These are phyloP conservation scores for Lasioglossum figueresi DNA, from an alignment of 2,888 invertebrate genomes.

Conservation along the genomic window DNA sequence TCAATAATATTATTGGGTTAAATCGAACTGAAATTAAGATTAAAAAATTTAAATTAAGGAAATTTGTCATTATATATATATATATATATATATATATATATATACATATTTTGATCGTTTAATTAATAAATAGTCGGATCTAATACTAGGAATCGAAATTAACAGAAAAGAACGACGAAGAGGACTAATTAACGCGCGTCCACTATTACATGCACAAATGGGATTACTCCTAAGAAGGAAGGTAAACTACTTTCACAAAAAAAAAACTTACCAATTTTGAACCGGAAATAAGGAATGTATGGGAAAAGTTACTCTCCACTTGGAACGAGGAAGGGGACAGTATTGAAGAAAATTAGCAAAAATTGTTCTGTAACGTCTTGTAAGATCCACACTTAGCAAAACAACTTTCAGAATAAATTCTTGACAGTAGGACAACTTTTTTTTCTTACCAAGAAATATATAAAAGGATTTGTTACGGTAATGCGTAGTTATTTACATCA, in stretches of 20 bases:
- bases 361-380: background rate
- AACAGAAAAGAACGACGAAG: background rate
- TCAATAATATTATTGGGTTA: background rate
- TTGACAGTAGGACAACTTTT: background rate
- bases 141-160: background rate
- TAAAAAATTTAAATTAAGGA: no score
- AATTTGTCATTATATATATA: background rate
- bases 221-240: background rate
- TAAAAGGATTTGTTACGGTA: background rate
- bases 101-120: background rate
- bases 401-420: background rate
- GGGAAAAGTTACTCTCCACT: background rate
- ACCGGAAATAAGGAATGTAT: background rate
- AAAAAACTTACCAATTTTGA: background rate
- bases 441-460: background rate
- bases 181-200: background rate
- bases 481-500: background rate
- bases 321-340: background rate
- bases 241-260: background rate
- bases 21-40: background rate
- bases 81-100: background rate
- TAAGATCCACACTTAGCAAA: background rate
- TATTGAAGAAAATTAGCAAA: background rate
- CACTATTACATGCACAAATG: background rate
- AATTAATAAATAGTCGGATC: background rate